Conservation (phyloP, 2,888 invertebrate species). For the Petrolisthes manimaculis region DNA sequence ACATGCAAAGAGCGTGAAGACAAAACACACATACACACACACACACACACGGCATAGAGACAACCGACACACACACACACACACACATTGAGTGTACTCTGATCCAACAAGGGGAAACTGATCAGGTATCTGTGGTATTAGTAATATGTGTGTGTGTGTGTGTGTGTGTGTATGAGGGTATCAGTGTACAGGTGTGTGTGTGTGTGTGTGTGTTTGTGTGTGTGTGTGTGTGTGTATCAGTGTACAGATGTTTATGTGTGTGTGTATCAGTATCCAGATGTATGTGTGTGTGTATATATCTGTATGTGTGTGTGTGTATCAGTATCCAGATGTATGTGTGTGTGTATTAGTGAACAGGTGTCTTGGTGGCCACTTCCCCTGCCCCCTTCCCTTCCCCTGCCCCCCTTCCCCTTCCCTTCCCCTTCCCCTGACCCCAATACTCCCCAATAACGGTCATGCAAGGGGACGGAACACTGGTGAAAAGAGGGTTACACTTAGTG, state of each 20-base stretch:
- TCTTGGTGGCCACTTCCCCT: neutral
- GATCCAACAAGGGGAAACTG: too few species aligned
- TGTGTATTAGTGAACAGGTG: too few species aligned
- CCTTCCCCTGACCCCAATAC: neutral
- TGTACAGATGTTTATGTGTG: too few species aligned
- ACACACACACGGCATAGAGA: slow-evolving; percentile 31
- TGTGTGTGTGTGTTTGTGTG: slow-evolving; percentile 30
- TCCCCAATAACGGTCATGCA: neutral
- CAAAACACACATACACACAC: slow-evolving; percentile 23
- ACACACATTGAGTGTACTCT: too few species aligned
- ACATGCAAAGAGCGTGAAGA: too few species aligned
- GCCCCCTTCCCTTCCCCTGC: neutral
- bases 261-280: too few species aligned
- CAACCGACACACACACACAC: neutral
- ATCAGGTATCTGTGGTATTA: neutral
- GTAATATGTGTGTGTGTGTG: neutral
- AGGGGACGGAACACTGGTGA: too few species aligned
- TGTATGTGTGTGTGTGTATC: too few species aligned
- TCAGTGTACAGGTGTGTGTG: slow-evolving; percentile 21
- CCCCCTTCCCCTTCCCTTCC: neutral
- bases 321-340: too few species aligned
- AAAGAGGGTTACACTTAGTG: too few species aligned
- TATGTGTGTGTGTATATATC: too few species aligned
- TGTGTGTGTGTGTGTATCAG: neutral
- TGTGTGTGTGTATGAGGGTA: slow-evolving; percentile 25